These are phyloP conservation scores for Heterodera schachtii DNA, from an alignment of 1,140 invertebrate species.

Conservation along the genomic window DNA sequence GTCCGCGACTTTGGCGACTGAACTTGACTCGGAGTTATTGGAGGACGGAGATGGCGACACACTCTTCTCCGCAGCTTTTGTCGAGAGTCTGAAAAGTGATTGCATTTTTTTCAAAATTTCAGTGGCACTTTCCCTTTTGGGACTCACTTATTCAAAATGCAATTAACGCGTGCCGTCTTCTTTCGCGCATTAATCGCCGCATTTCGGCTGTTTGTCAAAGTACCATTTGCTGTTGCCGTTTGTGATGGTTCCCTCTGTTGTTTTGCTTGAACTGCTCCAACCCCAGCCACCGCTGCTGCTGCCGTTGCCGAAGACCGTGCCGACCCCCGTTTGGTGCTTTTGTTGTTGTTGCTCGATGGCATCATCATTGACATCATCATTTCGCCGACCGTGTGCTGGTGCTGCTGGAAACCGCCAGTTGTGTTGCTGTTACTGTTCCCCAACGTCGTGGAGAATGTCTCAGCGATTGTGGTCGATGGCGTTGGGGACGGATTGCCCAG, in stretches of 20 bases:
- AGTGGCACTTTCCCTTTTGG: too few relatives aligned
- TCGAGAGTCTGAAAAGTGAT: slow-evolving; percentile 39
- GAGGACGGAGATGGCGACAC: slow-evolving; percentile 13
- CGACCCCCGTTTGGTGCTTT: background rate
- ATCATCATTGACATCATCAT: background rate
- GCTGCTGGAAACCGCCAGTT: background rate
- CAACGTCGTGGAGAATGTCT: background rate
- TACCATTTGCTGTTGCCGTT: background rate
- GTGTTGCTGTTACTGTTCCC: background rate
- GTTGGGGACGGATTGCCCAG: slow-evolving; percentile 10
- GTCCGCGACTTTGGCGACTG: background rate
- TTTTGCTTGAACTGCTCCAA: slow-evolving; percentile 10
- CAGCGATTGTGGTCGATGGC: background rate
- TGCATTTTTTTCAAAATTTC: background rate
- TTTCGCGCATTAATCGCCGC: slow-evolving; percentile 4
- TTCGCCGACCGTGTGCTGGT: slow-evolving; percentile 10
- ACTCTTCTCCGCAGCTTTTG: slow-evolving; percentile 38
- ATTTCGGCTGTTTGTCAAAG: slow-evolving; percentile 15
- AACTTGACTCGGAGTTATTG: background rate
- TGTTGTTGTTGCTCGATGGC: background rate
- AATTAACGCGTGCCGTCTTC: slow-evolving; percentile 40
- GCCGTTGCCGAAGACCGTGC: background rate
- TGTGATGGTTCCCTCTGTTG: background rate
- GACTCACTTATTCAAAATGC: slow-evolving; percentile 46
- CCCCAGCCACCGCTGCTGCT: background rate